These are phyloP conservation scores for Cyclopterus lumpus DNA, from an alignment of 2,797 vertebrate species.

Conservation along the genomic window DNA sequence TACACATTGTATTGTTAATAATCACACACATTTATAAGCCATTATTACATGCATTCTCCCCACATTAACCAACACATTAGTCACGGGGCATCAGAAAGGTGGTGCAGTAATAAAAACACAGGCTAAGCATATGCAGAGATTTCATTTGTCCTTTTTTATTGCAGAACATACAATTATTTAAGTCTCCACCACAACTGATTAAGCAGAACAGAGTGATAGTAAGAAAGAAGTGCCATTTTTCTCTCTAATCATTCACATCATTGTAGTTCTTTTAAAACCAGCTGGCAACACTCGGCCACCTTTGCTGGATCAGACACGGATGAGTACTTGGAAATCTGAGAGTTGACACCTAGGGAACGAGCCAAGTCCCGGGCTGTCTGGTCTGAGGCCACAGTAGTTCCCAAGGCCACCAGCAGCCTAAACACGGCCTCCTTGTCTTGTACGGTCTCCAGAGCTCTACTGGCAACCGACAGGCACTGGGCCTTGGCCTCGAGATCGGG, in stretches of 20 bases:
- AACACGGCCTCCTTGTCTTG: constrained; percentile 98
- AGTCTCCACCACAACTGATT: constrained; percentile 70
- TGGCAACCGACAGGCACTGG: constrained; percentile 95
- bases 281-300: constrained; percentile 94
- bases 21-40: not conserved
- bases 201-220: constrained; percentile 68
- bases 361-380: constrained; percentile 92
- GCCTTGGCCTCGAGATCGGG: constrained; percentile 95
- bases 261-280: constrained; percentile 93
- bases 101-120: constrained; percentile 49
- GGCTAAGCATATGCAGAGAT: constrained; percentile 31
- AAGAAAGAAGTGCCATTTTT: constrained; percentile 56
- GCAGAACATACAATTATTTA: constrained; percentile 77
- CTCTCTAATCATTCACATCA: constrained; percentile 59
- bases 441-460: constrained; percentile 92
- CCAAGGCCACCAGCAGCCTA: constrained; percentile 96
- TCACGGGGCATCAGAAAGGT: constrained; percentile 1
- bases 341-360: constrained; percentile 92
- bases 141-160: constrained; percentile 79
- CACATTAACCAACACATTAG: not conserved
- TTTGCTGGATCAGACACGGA: constrained; percentile 92
- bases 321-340: constrained; percentile 94
- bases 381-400: constrained; percentile 93
- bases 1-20: not conserved
- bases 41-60: not conserved